Percentiles rank a stretch among this genome's conserved stretches.
Conservation (phyloP, 2,113 vertebrate species). For the Micromys minutus region DNA sequence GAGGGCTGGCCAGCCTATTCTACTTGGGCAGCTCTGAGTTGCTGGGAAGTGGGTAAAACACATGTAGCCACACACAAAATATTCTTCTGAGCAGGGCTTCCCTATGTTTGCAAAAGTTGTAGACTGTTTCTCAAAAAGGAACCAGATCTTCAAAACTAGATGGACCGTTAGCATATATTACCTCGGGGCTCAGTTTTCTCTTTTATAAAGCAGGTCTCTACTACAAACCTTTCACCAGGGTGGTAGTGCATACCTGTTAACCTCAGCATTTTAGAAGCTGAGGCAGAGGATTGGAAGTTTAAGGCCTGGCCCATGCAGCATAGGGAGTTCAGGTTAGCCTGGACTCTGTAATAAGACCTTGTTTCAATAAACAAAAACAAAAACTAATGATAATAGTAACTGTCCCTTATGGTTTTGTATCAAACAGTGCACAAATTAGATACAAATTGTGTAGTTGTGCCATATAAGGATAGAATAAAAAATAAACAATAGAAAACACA, state of each 20-base stretch:
- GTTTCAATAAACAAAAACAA: background rate
- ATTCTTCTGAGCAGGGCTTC: background rate
- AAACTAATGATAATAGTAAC: background rate
- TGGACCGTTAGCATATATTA: background rate
- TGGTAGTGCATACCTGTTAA: background rate
- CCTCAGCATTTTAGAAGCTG: background rate
- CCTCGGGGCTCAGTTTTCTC: conserved; percentile 7
- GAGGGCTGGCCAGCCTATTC: background rate
- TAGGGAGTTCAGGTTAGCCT: background rate
- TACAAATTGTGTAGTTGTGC: background rate
- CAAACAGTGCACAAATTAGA: background rate
- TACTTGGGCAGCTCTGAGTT: background rate
- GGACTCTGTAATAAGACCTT: background rate
- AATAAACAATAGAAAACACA: background rate
- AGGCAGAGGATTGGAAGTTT: background rate
- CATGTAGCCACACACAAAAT: background rate
- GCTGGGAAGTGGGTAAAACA: background rate
- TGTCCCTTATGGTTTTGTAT: background rate
- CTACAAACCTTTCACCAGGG: background rate
- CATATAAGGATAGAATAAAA: background rate
- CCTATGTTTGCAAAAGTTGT: background rate
- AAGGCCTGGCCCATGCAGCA: background rate
- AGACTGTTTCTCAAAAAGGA: background rate
- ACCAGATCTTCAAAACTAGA: conserved; percentile 5
- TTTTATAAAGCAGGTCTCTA: conserved; percentile 15